A percentile compares a stretch with the other conserved stretches of the same genome.
Conservation (phyloP, 2,888 invertebrate species). For the Acanthoscelides obtectus region DNA sequence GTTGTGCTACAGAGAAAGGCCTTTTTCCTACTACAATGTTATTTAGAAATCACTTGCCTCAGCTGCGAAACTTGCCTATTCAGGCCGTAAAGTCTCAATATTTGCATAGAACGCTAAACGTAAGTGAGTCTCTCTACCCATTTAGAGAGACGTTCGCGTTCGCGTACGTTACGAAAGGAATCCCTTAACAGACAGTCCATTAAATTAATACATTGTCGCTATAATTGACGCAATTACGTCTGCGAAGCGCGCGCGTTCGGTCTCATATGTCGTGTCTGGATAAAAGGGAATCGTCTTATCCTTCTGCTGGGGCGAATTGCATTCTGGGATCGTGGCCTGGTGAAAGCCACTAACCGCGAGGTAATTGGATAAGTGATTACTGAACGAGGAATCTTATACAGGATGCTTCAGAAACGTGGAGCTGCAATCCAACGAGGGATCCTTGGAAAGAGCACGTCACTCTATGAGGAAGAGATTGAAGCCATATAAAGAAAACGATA, state of each 20-base stretch:
- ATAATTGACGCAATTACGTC: background rate
- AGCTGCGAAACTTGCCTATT: too few species aligned
- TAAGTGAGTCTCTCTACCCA: background rate
- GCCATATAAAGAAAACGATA: too few species aligned
- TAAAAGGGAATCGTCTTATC: background rate
- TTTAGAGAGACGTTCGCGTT: background rate
- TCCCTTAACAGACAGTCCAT: background rate
- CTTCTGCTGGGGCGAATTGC: background rate
- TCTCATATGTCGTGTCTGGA: background rate
- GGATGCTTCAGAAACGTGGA: too few species aligned
- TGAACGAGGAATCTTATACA: background rate
- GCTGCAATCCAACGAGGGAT: too few species aligned
- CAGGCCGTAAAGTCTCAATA: background rate
- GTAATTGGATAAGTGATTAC: background rate
- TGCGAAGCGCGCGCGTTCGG: background rate
- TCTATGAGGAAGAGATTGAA: too few species aligned
- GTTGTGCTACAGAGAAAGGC: too few species aligned
- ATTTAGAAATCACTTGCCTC: too few species aligned
- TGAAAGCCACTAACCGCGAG: background rate
- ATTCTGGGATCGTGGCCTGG: background rate
- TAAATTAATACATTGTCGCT: background rate
- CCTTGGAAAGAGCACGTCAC: too few species aligned
- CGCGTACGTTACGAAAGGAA: background rate
- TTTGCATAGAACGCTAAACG: background rate
- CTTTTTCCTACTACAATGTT: too few species aligned